Percentiles rank a stretch among this genome's conserved stretches.
These are phyloP conservation scores for Frankliniella intonsa DNA, from an alignment of 2,888 invertebrate genomes.

Conservation along the genomic window DNA sequence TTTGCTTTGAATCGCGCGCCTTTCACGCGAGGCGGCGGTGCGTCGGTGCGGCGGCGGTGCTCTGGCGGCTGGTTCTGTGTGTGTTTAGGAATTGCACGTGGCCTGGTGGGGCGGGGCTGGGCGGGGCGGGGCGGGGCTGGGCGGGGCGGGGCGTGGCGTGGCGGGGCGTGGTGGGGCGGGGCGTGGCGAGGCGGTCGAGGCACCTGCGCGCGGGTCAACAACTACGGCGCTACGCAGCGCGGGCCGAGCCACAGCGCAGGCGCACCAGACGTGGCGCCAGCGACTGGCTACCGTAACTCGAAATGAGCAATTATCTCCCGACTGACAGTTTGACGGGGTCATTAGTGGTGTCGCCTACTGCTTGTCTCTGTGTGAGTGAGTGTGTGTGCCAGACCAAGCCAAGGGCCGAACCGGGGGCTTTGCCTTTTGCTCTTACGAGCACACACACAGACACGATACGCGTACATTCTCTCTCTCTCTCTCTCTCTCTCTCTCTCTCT, in stretches of 20 bases:
- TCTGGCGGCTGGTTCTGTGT: too few species aligned
- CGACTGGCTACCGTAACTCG: not conserved
- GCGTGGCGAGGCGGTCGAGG: not conserved
- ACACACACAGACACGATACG: too few species aligned
- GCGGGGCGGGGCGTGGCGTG: not conserved
- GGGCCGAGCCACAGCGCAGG: too few species aligned
- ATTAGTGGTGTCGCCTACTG: slow-evolving; percentile 4
- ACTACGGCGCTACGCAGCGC: not conserved
- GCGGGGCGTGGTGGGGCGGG: not conserved
- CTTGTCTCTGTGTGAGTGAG: not conserved
- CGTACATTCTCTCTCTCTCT: too few species aligned
- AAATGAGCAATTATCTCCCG: slow-evolving; percentile 23
- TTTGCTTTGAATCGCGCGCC: not conserved
- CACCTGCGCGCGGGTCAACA: not conserved
- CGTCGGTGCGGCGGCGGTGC: too few species aligned
- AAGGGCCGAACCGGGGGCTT: not conserved
- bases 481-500: too few species aligned
- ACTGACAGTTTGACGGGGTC: slow-evolving; percentile 13
- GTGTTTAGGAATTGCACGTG: not conserved
- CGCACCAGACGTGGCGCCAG: slow-evolving; percentile 6
- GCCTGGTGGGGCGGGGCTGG: not conserved
- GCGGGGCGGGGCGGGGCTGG: not conserved
- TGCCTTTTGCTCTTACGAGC: too few species aligned
- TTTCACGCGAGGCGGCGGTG: too few species aligned
- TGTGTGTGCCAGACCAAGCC: not conserved